Evolutionary conservation across 2,888 invertebrate genomes (phyloP), one percentile per base, ranked within the genome.

Genomic region (Heteromyza rotundicornis): DNA sequence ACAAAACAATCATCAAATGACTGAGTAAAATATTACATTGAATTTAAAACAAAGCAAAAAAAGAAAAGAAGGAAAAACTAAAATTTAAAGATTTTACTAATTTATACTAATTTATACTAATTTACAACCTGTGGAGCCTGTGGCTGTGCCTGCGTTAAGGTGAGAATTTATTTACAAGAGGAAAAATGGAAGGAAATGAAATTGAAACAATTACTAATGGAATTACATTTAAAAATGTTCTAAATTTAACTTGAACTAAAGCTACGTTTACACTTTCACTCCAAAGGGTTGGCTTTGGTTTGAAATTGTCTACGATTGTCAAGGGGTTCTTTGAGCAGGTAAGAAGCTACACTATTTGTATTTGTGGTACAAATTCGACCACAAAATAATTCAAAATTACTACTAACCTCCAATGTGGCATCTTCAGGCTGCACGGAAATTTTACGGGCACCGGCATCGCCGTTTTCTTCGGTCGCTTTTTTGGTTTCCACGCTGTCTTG

Each of bases 371-470:
- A 32, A 32, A 32, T 32, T 8, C 12, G 5, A 32, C 32, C 5
- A 32, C 32, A 32, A 32, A 32, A 32, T 32, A 32, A 32, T 32
- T 5, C 12, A 32, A 32, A 8, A 32, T 8, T 32, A 32, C 32
- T n/a, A 62, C 64, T 69, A 75, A 83, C 92, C 65, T 89, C 88
- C 64, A 95, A 86, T 24, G 88, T 87, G 68, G 92, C 90, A 80
- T 94, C 94, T 72, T 91, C 91, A 44, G 91, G 89, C 75, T 89
- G 89, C 56, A 88, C 87, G 70, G 89, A 90, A 69, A 89, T 86
- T 66, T 89, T 84, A 51, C 89, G 85, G 71, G 74, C 75, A 62
- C 71, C 75, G 68, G 77, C 77, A 71, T 79, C 79, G 69, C 78
- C 79, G 71, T 77, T 78, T 68, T 81, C 82, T 70, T 80, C 81